Conservation (phyloP, 2,888 invertebrate species). For the Alcis repandata region DNA sequence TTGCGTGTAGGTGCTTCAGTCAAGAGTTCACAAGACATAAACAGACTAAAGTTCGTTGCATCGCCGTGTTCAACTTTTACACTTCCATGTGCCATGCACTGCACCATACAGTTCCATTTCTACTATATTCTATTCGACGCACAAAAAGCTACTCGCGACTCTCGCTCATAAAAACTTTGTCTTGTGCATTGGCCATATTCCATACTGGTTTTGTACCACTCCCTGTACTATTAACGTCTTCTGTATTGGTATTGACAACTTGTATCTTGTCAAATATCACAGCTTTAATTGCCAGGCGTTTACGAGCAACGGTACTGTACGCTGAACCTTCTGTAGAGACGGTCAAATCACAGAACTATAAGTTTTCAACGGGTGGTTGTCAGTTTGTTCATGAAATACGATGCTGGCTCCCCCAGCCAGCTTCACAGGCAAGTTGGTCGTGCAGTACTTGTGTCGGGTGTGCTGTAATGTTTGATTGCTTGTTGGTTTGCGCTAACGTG, state of each 20-base stretch:
- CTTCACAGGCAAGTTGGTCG: neutral
- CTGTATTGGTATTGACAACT: slow-evolving; percentile 24
- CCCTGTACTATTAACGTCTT: slow-evolving; percentile 11
- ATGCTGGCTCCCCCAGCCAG: neutral
- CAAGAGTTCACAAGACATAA: too few species aligned
- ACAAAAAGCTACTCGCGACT: neutral
- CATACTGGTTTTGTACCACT: slow-evolving; percentile 1
- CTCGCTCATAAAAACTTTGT: neutral
- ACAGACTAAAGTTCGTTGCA: too few species aligned
- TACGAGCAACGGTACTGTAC: slow-evolving; percentile 27
- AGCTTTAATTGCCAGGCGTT: slow-evolving; percentile 36
- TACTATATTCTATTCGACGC: neutral
- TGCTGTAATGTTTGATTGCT: slow-evolving; percentile 27
- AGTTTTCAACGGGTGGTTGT: neutral
- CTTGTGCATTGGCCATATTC: neutral
- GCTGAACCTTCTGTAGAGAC: neutral
- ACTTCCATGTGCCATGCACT: too few species aligned
- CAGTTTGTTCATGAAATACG: neutral
- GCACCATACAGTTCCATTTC: too few species aligned
- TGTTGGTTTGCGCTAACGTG: slow-evolving; percentile 22
- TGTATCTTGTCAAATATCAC: slow-evolving; percentile 34
- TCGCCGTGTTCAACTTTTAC: too few species aligned
- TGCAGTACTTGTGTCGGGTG: neutral
- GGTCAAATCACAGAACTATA: neutral
- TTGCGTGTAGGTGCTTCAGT: too few species aligned